These are phyloP conservation scores for Carcinoscorpius rotundicauda DNA, from an alignment of 1,140 invertebrate species.

Conservation along the genomic window DNA sequence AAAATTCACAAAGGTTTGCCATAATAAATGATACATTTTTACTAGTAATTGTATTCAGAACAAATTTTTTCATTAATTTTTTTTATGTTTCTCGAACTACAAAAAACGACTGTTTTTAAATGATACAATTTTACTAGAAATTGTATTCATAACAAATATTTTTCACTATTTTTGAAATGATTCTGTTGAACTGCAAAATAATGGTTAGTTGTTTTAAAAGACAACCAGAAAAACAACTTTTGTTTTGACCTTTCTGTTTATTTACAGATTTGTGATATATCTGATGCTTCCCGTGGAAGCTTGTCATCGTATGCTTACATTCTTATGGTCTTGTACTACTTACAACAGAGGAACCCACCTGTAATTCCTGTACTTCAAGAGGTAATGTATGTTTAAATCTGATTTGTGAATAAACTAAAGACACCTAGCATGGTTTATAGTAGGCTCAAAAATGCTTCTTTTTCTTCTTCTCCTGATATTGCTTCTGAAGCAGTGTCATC, in stretches of 20 bases:
- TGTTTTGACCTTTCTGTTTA: not conserved
- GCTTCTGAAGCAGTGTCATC: too few relatives aligned
- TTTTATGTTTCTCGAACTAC: not conserved
- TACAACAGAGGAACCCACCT: slow-evolving; percentile 44
- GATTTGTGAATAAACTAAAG: too few relatives aligned
- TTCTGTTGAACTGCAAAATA: slow-evolving; percentile 4
- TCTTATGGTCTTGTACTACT: slow-evolving; percentile 46
- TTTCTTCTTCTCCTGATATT: too few relatives aligned
- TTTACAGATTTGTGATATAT: slow-evolving; percentile 42
- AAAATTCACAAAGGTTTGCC: slow-evolving; percentile 42
- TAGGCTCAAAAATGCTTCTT: too few relatives aligned
- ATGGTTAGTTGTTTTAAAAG: not conserved
- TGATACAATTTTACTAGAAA: not conserved
- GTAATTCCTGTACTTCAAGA: slow-evolving; percentile 50
- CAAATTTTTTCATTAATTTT: too few relatives aligned
- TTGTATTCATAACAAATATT: not conserved
- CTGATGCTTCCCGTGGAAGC: slow-evolving; percentile 48
- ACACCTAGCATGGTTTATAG: too few relatives aligned
- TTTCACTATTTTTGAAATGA: not conserved
- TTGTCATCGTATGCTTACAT: slow-evolving; percentile 50
- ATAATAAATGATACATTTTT: not conserved
- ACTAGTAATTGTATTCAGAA: not conserved
- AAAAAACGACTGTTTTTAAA: not conserved
- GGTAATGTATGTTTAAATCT: slow-evolving; percentile 9
- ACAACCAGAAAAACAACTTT: not conserved